A percentile compares a stretch with the other conserved stretches of the same genome.
Conservation (phyloP, 92 coral and sea anemone species). For the Porites evermanni region DNA sequence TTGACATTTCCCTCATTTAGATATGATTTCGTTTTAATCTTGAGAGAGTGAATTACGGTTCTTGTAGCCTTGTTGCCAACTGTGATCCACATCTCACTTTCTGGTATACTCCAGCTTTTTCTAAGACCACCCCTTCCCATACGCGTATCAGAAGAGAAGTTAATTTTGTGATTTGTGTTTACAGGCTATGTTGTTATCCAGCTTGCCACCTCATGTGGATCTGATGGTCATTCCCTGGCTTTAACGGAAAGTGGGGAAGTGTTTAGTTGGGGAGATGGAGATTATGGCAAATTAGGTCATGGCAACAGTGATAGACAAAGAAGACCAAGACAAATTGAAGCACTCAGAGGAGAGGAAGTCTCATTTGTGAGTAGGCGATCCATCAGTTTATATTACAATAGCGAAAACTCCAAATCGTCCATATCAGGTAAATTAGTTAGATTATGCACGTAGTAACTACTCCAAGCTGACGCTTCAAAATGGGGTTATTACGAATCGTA, state of each 20-base stretch:
- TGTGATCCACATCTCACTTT: too few species aligned
- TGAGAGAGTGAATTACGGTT: too few species aligned
- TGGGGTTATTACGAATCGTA: too few species aligned
- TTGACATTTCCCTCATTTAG: too few species aligned
- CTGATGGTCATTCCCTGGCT: constrained; percentile 92
- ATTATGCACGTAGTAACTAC: too few species aligned
- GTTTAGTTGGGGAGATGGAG: constrained; percentile 95
- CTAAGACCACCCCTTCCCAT: neutral
- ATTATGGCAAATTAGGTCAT: constrained; percentile 90
- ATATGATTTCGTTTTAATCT: too few species aligned
- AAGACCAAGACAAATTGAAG: constrained; percentile 87
- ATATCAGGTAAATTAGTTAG: too few species aligned
- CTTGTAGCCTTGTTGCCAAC: too few species aligned
- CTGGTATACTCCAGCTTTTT: neutral
- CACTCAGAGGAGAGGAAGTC: constrained; percentile 89
- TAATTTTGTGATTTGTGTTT: neutral
- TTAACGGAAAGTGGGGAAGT: constrained; percentile 90
- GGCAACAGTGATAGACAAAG: constrained; percentile 91
- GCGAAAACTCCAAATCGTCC: too few species aligned
- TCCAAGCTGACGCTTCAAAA: too few species aligned
- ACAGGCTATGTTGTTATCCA: constrained; percentile 83
- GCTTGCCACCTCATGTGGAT: constrained; percentile 84
- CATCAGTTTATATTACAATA: too few species aligned
- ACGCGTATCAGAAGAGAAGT: too few species aligned
- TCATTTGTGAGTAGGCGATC: constrained; percentile 63